A percentile compares a stretch with the other conserved stretches of the same genome.
phyloP scores from a whole-genome alignment of 2,113 vertebrate species.

The Clarias macrocephalus region DNA sequence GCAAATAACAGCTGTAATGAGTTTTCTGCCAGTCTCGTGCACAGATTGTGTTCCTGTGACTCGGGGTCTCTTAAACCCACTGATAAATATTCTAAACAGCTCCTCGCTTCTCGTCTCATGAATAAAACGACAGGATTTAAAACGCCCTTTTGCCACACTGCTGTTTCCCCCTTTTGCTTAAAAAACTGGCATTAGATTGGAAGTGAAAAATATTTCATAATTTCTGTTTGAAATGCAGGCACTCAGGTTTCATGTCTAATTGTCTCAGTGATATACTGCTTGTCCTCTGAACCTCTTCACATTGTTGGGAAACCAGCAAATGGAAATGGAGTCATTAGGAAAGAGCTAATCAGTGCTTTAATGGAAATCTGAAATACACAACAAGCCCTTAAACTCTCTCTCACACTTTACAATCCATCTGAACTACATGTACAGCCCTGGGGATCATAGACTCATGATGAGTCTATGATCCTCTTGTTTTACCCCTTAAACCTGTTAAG shows the following conservation, averaged over 20 bases:
- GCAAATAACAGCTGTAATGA: slow-evolving; percentile 33
- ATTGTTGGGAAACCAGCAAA: background rate
- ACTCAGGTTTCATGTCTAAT: background rate
- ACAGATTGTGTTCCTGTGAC: slow-evolving; percentile 13
- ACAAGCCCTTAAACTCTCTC: background rate
- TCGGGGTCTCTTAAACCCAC: slow-evolving; percentile 28
- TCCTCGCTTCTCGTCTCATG: slow-evolving; percentile 16
- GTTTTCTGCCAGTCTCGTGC: slow-evolving; percentile 34
- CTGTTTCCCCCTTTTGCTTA: background rate
- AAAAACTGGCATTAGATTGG: slow-evolving; percentile 1
- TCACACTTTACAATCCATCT: background rate
- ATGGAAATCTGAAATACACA: background rate
- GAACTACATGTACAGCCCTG: background rate
- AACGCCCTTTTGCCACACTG: slow-evolving; percentile 26
- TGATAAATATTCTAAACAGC: slow-evolving; percentile 44
- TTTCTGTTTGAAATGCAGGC: background rate
- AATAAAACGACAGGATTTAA: slow-evolving; percentile 41
- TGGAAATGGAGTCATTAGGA: background rate
- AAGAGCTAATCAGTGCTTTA: background rate
- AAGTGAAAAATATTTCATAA: background rate
- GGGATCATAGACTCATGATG: background rate
- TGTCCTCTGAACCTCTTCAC: background rate
- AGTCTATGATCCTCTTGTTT: background rate
- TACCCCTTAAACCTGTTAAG: background rate
- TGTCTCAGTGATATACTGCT: background rate